Conservation (phyloP, 2,888 invertebrate species). For the Tipula lateralis region DNA sequence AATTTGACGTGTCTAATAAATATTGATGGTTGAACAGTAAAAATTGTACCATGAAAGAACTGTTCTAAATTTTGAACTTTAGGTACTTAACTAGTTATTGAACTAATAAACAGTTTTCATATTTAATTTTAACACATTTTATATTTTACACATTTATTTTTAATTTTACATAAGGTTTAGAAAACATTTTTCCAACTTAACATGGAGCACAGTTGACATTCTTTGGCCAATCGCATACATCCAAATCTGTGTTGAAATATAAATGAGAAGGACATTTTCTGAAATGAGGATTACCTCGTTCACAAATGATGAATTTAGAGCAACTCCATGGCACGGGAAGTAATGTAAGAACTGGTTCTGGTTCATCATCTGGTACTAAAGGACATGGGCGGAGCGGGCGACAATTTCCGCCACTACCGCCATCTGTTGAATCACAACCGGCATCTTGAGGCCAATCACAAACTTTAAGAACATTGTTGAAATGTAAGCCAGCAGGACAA, state of each 20-base stretch:
- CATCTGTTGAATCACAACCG: background rate
- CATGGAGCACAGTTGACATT: slow-evolving; percentile 16
- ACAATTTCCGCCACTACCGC: background rate
- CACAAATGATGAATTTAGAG: background rate
- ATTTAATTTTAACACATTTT: no score
- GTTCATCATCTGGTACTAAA: background rate
- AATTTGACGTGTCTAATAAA: no score
- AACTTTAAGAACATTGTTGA: background rate
- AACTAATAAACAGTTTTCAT: no score
- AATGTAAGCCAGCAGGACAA: slow-evolving; percentile 4
- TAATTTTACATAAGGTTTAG: background rate
- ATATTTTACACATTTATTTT: background rate
- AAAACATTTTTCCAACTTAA: background rate
- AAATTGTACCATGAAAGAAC: no score
- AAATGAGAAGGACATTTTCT: background rate
- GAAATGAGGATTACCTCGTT: background rate
- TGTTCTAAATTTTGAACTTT: no score
- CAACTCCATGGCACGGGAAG: background rate
- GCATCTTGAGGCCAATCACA: slow-evolving; percentile 28
- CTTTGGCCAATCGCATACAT: slow-evolving; percentile 27
- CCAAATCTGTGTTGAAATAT: background rate
- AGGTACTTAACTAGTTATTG: no score
- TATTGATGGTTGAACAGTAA: no score
- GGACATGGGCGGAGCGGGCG: background rate
- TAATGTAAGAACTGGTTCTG: background rate